phyloP scores from a whole-genome alignment of 2,888 invertebrate genomes.

The Cabera pusaria region DNA sequence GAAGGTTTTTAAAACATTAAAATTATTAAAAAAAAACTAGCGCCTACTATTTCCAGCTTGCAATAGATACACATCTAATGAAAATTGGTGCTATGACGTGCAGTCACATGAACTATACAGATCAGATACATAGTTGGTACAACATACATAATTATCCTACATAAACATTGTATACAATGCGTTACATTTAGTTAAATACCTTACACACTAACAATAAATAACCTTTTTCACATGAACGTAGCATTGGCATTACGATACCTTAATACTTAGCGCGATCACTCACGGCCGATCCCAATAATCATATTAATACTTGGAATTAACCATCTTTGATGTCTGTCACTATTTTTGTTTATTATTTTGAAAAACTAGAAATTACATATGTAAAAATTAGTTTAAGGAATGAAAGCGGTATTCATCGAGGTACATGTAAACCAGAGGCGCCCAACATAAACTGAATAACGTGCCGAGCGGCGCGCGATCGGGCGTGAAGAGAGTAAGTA shows the following conservation, averaged over 20 bases:
- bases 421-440: too few relatives aligned
- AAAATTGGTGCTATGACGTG: conserved; percentile 24
- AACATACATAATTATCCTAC: conserved; percentile 16
- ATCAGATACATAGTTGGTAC: conserved; percentile 4
- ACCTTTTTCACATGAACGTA: conserved; percentile 11
- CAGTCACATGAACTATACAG: conserved; percentile 23
- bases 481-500: too few relatives aligned
- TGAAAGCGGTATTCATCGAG: too few relatives aligned
- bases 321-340: too few relatives aligned
- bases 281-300: too few relatives aligned
- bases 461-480: too few relatives aligned
- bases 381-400: too few relatives aligned
- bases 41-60: background rate
- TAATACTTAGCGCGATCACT: conserved; percentile 4
- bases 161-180: conserved; percentile 21
- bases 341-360: too few relatives aligned
- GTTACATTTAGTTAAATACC: conserved; percentile 20
- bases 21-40: background rate
- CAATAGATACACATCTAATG: conserved; percentile 16
- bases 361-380: too few relatives aligned
- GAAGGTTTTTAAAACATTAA: too few relatives aligned
- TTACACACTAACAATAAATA: conserved; percentile 23
- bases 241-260: conserved; percentile 11
- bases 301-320: too few relatives aligned
- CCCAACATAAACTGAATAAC: too few relatives aligned